These are phyloP conservation scores for Drosophila nr. fundita DNA, from an alignment of 2,888 invertebrate species.

Conservation along the genomic window DNA sequence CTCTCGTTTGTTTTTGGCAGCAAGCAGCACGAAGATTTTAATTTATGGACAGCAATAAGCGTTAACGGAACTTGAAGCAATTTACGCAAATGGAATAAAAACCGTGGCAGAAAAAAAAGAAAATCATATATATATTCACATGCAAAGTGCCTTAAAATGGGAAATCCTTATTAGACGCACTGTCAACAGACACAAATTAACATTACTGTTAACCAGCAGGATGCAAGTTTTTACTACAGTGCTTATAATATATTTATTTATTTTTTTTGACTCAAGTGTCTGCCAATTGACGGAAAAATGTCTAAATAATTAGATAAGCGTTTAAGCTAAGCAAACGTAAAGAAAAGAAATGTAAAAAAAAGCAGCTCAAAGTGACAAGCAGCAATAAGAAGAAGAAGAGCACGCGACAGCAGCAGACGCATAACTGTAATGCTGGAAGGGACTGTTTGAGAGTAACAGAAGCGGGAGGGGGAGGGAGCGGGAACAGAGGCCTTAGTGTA, in stretches of 20 bases:
- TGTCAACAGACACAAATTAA: background rate
- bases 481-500: slow-evolving; percentile 48
- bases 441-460: slow-evolving; percentile 33
- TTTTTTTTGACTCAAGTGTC: slow-evolving; percentile 40
- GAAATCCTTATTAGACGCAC: slow-evolving; percentile 1
- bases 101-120: slow-evolving; percentile 7
- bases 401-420: slow-evolving; percentile 65
- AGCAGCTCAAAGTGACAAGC: slow-evolving; percentile 31
- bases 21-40: slow-evolving; percentile 27
- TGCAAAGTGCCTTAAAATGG: background rate
- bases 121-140: background rate
- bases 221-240: slow-evolving; percentile 39
- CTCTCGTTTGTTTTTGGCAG: slow-evolving; percentile 44
- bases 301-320: slow-evolving; percentile 81
- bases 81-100: slow-evolving; percentile 29
- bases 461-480: background rate
- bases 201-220: slow-evolving; percentile 5
- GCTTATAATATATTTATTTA: slow-evolving; percentile 26
- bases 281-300: slow-evolving; percentile 56
- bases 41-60: slow-evolving; percentile 54
- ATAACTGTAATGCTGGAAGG: slow-evolving; percentile 56
- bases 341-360: slow-evolving; percentile 54
- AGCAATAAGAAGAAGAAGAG: slow-evolving; percentile 11
- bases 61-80: slow-evolving; percentile 41
- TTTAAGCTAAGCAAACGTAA: slow-evolving; percentile 61